phyloP scores from a whole-genome alignment of 2,888 invertebrate species.

The Tigriopus californicus region DNA sequence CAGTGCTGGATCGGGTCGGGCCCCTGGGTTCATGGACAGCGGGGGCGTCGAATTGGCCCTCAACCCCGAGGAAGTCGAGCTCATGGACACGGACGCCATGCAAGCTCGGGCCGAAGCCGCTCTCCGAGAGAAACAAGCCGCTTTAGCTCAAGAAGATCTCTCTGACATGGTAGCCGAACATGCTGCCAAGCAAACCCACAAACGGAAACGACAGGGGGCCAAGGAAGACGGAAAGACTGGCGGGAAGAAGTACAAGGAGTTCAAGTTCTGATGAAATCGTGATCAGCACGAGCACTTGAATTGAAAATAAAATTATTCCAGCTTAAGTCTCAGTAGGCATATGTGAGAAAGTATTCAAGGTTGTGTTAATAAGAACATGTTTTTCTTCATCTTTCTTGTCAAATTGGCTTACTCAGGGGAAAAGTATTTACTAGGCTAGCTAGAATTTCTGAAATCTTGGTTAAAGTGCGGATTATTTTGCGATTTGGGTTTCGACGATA shows the following conservation, averaged over 20 bases:
- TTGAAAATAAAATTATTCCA: neutral
- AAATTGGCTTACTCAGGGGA: too few relatives aligned
- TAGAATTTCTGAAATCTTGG: too few relatives aligned
- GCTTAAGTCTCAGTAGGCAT: too few relatives aligned
- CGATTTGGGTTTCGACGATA: too few relatives aligned
- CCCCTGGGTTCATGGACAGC: slow-evolving; percentile 17
- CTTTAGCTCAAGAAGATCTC: slow-evolving; percentile 75
- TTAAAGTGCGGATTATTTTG: too few relatives aligned
- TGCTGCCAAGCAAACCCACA: slow-evolving; percentile 87
- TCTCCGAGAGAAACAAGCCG: slow-evolving; percentile 60
- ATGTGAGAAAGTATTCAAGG: too few relatives aligned
- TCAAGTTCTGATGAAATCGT: slow-evolving; percentile 96
- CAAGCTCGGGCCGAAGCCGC: slow-evolving; percentile 35
- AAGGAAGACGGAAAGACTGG: slow-evolving; percentile 51
- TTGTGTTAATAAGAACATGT: too few relatives aligned
- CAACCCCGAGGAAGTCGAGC: slow-evolving; percentile 89
- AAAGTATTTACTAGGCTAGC: too few relatives aligned
- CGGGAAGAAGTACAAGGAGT: slow-evolving; percentile 93
- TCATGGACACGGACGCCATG: slow-evolving; percentile 83
- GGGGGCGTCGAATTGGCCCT: slow-evolving; percentile 69
- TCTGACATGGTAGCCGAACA: slow-evolving; percentile 98
- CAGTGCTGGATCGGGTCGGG: slow-evolving; percentile 25
- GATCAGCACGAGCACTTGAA: neutral
- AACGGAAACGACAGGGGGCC: slow-evolving; percentile 66
- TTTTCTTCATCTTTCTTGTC: too few relatives aligned